These are phyloP conservation scores for Karalla daura DNA, from an alignment of 2,797 vertebrate genomes.

Conservation along the genomic window DNA sequence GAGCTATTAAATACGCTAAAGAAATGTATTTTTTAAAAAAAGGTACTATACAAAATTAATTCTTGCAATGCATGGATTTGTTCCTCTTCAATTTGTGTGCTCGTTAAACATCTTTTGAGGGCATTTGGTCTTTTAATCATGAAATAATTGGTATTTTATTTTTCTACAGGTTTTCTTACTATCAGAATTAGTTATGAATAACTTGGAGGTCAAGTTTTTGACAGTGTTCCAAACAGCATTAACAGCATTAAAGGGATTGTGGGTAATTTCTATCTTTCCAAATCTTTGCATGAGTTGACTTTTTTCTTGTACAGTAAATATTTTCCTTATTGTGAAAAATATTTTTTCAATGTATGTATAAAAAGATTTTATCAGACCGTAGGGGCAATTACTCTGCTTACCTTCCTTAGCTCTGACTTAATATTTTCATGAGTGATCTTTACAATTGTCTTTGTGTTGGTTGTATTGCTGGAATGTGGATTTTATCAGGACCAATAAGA, in stretches of 20 bases:
- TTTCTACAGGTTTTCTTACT: conserved; percentile 80
- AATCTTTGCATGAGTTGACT: conserved; percentile 46
- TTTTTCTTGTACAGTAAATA: conserved; percentile 74
- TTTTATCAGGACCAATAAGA: conserved; percentile 7
- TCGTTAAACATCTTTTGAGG: conserved; percentile 67
- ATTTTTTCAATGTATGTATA: conserved; percentile 77
- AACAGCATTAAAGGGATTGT: conserved; percentile 63
- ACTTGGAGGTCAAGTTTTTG: conserved; percentile 57
- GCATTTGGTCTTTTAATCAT: conserved; percentile 82
- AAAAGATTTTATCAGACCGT: conserved; percentile 61
- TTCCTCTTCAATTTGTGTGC: conserved; percentile 71
- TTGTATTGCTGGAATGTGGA: conserved; percentile 42
- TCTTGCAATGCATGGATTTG: conserved; percentile 56
- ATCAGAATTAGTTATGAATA: conserved; percentile 65
- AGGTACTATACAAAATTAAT: conserved; percentile 47
- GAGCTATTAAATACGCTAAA: conserved; percentile 44
- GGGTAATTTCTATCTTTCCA: conserved; percentile 58
- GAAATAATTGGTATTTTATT: conserved; percentile 77
- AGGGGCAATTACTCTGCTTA: conserved; percentile 43
- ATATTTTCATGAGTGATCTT: conserved; percentile 34
- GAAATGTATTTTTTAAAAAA: conserved; percentile 44
- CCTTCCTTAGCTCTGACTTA: conserved; percentile 35
- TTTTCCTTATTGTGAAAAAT: conserved; percentile 75
- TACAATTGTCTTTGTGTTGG: conserved; percentile 54
- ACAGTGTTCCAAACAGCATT: conserved; percentile 42